A percentile compares a stretch with the other conserved stretches of the same genome.
phyloP scores from a whole-genome alignment of 2,888 invertebrate genomes.

The Tipula unca region DNA sequence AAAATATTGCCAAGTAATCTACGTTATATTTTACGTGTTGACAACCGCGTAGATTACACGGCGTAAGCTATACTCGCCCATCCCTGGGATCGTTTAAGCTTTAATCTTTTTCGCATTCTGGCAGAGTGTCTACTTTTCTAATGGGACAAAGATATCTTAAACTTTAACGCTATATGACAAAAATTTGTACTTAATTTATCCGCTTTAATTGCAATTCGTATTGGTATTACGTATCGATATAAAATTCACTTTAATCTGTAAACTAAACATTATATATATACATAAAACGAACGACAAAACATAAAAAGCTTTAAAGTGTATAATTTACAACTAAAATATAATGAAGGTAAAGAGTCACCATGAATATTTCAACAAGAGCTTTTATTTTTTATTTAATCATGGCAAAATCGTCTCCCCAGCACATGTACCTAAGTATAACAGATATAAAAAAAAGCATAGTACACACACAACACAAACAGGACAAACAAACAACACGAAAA shows the following conservation, averaged over 20 bases:
- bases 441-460: neutral
- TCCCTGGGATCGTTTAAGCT: no score
- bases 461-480: conserved; percentile 1
- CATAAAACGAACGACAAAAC: neutral
- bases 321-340: neutral
- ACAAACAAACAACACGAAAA: neutral
- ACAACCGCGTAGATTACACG: no score
- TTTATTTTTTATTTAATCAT: neutral
- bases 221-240: neutral
- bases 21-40: no score
- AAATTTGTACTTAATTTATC: no score
- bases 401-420: neutral
- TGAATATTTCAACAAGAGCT: conserved; percentile 1
- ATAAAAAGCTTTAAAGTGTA: neutral
- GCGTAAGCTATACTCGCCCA: no score
- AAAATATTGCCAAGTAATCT: no score
- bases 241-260: neutral
- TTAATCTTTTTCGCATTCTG: no score
- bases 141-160: no score
- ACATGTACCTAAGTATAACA: neutral
- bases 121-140: no score
- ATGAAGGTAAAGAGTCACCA: conserved; percentile 4
- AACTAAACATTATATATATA: no score
- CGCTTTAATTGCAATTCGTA: neutral
- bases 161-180: no score